A percentile compares a stretch with the other conserved stretches of the same genome.
Evolutionary conservation across 2,113 vertebrate species (phyloP).

Genomic region (Rhynchopsitta pachyrhyncha): DNA sequence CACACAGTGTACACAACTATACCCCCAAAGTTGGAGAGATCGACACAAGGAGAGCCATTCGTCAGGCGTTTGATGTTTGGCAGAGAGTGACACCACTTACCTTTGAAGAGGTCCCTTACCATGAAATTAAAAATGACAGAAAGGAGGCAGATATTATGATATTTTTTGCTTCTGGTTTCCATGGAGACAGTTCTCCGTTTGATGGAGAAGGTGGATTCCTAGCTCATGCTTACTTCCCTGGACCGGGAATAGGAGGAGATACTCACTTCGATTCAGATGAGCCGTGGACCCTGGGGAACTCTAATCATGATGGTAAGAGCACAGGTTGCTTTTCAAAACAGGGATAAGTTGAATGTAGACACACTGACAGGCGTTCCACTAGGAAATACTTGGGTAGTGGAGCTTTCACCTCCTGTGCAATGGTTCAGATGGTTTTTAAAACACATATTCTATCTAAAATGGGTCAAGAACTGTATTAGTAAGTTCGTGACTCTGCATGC

Average conservation of each 20-base stretch:
- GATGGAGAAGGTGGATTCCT: conserved; percentile 97
- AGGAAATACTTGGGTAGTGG: background rate
- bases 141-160: conserved; percentile 99
- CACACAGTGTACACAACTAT: conserved; percentile 92
- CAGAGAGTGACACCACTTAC: conserved; percentile 94
- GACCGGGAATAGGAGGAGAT: conserved; percentile 96
- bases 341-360: background rate
- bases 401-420: background rate
- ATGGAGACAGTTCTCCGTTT: conserved; percentile 96
- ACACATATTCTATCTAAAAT: background rate
- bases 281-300: conserved; percentile 94
- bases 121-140: conserved; percentile 93
- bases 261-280: conserved; percentile 98
- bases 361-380: background rate
- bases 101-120: conserved; percentile 96
- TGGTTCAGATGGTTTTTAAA: background rate
- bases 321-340: background rate
- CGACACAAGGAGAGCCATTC: conserved; percentile 93
- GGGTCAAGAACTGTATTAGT: background rate
- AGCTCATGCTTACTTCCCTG: conserved; percentile 97
- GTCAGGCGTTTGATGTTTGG: conserved; percentile 98
- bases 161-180: conserved; percentile 98
- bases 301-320: conserved; percentile 91
- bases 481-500: background rate
- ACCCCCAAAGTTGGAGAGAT: conserved; percentile 96